phyloP scores from a whole-genome alignment of 2,797 vertebrate genomes.

The Agapornis canus region DNA sequence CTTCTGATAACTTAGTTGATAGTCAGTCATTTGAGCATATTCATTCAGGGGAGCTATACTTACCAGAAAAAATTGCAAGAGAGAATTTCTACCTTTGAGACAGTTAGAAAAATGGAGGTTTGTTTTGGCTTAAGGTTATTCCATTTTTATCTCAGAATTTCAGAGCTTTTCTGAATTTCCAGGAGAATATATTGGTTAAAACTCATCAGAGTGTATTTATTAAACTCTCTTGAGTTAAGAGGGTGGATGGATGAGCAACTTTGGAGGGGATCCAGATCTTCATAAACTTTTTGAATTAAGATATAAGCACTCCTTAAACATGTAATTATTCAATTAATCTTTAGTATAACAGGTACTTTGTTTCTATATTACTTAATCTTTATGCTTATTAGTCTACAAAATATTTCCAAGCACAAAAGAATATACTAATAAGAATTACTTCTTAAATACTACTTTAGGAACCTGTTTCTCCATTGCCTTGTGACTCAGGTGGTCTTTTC shows the following conservation, averaged over 20 bases:
- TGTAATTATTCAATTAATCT: conserved; percentile 2
- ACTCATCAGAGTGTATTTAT: conserved; percentile 13
- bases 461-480: background rate
- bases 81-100: background rate
- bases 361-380: conserved; percentile 15
- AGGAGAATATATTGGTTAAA: background rate
- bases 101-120: background rate
- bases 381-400: background rate
- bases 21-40: background rate
- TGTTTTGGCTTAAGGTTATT: background rate
- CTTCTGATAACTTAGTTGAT: background rate
- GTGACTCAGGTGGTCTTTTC: background rate
- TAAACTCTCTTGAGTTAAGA: conserved; percentile 32
- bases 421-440: background rate
- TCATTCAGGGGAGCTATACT: background rate
- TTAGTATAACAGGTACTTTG: background rate
- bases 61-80: background rate
- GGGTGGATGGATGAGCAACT: background rate
- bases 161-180: background rate
- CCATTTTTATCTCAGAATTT: conserved; percentile 3
- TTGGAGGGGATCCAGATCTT: conserved; percentile 48
- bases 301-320: background rate
- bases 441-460: background rate
- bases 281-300: conserved; percentile 11
- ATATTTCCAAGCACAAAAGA: background rate